These are phyloP conservation scores for Alcedo quadribrachys DNA, from an alignment of 2,797 vertebrate genomes.

Conservation along the genomic window DNA sequence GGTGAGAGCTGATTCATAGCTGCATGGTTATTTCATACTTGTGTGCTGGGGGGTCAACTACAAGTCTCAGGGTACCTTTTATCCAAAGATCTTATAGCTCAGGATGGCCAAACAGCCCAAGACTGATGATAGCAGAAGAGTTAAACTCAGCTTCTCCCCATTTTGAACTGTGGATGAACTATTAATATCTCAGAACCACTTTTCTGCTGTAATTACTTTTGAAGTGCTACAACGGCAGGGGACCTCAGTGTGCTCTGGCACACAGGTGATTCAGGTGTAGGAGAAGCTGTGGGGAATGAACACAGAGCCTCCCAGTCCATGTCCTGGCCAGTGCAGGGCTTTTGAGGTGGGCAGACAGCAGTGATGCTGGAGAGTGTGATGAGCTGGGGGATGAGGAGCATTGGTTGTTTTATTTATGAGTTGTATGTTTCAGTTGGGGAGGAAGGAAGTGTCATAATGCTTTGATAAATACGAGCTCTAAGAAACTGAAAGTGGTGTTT, in stretches of 20 bases:
- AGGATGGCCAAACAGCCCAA: neutral
- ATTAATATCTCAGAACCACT: neutral
- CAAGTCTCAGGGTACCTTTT: neutral
- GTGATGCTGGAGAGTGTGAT: fast-evolving
- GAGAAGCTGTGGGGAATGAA: neutral
- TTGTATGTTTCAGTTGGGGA: fast-evolving
- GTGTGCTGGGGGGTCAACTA: neutral
- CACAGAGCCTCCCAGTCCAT: neutral
- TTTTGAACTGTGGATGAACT: neutral
- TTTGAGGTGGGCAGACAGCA: neutral
- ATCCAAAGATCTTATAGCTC: neutral
- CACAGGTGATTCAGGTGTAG: too few species aligned
- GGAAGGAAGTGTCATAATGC: constrained; percentile 1
- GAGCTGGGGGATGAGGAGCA: neutral
- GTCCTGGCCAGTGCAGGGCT: neutral
- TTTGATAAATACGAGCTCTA: neutral
- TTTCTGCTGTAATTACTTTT: neutral
- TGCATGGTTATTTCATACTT: neutral
- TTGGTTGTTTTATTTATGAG: neutral
- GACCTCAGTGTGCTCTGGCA: neutral
- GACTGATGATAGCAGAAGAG: neutral
- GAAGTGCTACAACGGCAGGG: neutral
- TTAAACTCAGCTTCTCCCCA: neutral
- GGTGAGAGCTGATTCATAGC: neutral
- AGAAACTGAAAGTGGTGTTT: neutral